phyloP scores from a whole-genome alignment of 2,113 vertebrate species.

The human region GRCh38 chr12:92186001-92186500 shows the following conservation, averaged over 20 bases:
- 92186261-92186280: slow-evolving; percentile 74
- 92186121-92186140: slow-evolving; percentile 44
- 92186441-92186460: slow-evolving; percentile 70
- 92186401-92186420: slow-evolving; percentile 56
- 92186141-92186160: slow-evolving; percentile 60
- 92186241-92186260: slow-evolving; percentile 69
- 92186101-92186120: slow-evolving; percentile 33
- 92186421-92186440: slow-evolving; percentile 53
- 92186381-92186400: neutral
- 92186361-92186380: neutral
- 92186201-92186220: slow-evolving; percentile 74
- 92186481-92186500: slow-evolving; percentile 45
- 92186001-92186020: neutral
- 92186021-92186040: slow-evolving; percentile 7
- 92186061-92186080: neutral
- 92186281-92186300: slow-evolving; percentile 60
- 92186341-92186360: slow-evolving; percentile 32
- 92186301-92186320: slow-evolving; percentile 58
- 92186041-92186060: slow-evolving; percentile 25
- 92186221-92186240: slow-evolving; percentile 75
- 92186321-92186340: slow-evolving; percentile 50
- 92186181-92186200: slow-evolving; percentile 73
- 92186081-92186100: slow-evolving; percentile 38
- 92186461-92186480: slow-evolving; percentile 61
- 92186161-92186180: slow-evolving; percentile 64